These are phyloP conservation scores for Isoperla grammatica DNA, from an alignment of 2,888 invertebrate species.

Conservation along the genomic window DNA sequence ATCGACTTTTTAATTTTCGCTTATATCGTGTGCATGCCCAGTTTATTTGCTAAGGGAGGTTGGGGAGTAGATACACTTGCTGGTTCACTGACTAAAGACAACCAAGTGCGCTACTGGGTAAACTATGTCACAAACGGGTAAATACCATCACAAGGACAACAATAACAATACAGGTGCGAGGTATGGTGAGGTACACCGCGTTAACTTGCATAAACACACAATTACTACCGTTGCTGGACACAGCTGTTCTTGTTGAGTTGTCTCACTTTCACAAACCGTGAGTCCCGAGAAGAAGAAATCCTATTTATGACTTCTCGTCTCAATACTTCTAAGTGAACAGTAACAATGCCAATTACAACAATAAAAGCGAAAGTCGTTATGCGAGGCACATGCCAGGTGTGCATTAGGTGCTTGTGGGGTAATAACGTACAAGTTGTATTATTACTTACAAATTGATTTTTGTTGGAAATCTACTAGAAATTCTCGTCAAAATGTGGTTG, in stretches of 20 bases:
- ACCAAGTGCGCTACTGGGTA: no score
- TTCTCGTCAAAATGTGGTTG: conserved; percentile 24
- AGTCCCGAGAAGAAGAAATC: no score
- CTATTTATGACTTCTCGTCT: no score
- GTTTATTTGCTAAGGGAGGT: no score
- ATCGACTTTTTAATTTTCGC: no score
- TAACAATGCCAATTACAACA: no score
- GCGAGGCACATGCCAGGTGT: neutral
- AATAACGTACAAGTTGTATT: neutral
- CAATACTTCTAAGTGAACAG: no score
- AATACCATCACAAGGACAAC: neutral
- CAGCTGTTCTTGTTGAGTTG: neutral
- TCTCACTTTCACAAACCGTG: neutral
- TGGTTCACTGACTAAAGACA: no score
- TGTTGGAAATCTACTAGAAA: conserved; percentile 8
- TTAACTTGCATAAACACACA: neutral
- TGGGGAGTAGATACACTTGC: no score
- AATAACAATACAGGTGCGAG: conserved; percentile 7
- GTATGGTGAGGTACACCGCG: conserved; percentile 1
- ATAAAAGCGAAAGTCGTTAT: conserved; percentile 4
- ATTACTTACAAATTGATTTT: neutral
- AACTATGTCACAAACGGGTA: no score
- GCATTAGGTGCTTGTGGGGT: conserved; percentile 7
- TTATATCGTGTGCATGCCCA: no score
- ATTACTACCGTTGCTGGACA: neutral